These are phyloP conservation scores for Melanostigma gelatinosum DNA, from an alignment of 2,113 vertebrate species.

Conservation along the genomic window DNA sequence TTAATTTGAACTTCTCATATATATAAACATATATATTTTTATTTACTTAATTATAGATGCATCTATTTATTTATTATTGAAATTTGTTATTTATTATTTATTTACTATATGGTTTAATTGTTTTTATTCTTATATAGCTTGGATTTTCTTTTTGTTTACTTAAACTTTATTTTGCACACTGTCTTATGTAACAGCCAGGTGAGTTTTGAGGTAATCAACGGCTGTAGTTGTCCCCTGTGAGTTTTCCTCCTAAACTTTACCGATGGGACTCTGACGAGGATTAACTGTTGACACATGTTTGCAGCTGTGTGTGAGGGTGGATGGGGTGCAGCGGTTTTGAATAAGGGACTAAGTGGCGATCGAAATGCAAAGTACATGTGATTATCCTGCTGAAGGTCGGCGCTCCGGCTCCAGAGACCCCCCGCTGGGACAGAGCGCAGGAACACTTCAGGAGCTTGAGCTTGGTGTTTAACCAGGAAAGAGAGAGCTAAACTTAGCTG, in stretches of 20 bases:
- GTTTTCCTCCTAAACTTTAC: background rate
- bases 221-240: background rate
- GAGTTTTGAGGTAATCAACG: background rate
- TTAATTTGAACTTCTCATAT: background rate
- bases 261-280: background rate
- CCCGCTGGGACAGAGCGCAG: slow-evolving; percentile 9
- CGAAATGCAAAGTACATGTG: slow-evolving; percentile 37
- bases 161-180: background rate
- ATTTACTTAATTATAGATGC: background rate
- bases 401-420: background rate
- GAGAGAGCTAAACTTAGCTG: slow-evolving; percentile 23
- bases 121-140: too few species aligned
- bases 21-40: background rate
- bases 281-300: background rate
- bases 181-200: background rate
- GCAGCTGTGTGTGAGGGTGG: background rate
- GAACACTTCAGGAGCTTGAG: slow-evolving; percentile 2
- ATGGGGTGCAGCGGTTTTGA: too few species aligned
- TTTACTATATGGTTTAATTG: too few species aligned
- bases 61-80: background rate
- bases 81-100: background rate
- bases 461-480: slow-evolving; percentile 22
- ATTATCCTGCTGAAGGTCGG: slow-evolving; percentile 43
- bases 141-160: background rate
- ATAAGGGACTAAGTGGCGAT: slow-evolving; percentile 2